These are phyloP conservation scores for Neoscelio sp. DNA, from an alignment of 2,888 invertebrate genomes.

Conservation along the genomic window DNA sequence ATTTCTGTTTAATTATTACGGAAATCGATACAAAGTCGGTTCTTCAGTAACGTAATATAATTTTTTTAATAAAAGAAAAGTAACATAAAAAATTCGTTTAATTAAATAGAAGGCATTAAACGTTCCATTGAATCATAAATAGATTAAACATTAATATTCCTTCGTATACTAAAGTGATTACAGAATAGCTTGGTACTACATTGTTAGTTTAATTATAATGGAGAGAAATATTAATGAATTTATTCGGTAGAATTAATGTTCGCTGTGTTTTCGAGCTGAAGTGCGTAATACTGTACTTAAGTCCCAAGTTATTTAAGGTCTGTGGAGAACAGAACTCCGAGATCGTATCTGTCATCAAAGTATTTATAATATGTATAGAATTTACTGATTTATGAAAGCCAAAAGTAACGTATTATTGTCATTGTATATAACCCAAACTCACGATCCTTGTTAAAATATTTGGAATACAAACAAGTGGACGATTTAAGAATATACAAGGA, in stretches of 20 bases:
- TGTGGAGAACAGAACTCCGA: slow-evolving; percentile 7
- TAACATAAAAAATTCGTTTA: too few species aligned
- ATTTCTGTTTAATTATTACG: slow-evolving; percentile 4
- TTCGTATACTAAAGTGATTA: slow-evolving; percentile 2
- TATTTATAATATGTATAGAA: slow-evolving; percentile 13
- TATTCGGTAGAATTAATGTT: slow-evolving; percentile 32
- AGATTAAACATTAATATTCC: too few species aligned
- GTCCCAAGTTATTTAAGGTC: slow-evolving; percentile 12
- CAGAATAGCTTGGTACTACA: slow-evolving; percentile 9
- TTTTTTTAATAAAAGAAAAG: not conserved
- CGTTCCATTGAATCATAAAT: too few species aligned
- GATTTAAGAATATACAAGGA: too few species aligned
- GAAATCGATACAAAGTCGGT: not conserved
- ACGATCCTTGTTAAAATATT: not conserved
- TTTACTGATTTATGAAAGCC: not conserved
- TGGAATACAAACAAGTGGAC: too few species aligned
- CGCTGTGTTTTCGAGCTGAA: not conserved
- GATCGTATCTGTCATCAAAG: slow-evolving; percentile 12
- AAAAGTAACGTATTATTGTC: not conserved
- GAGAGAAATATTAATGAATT: slow-evolving; percentile 26
- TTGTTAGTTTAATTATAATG: slow-evolving; percentile 23
- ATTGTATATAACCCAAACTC: not conserved
- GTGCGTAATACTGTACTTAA: slow-evolving; percentile 16
- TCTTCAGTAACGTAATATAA: not conserved
- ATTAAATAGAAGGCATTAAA: slow-evolving; percentile 11